These are phyloP conservation scores for Lithophane leautieri DNA, from an alignment of 2,888 invertebrate genomes.

Conservation along the genomic window DNA sequence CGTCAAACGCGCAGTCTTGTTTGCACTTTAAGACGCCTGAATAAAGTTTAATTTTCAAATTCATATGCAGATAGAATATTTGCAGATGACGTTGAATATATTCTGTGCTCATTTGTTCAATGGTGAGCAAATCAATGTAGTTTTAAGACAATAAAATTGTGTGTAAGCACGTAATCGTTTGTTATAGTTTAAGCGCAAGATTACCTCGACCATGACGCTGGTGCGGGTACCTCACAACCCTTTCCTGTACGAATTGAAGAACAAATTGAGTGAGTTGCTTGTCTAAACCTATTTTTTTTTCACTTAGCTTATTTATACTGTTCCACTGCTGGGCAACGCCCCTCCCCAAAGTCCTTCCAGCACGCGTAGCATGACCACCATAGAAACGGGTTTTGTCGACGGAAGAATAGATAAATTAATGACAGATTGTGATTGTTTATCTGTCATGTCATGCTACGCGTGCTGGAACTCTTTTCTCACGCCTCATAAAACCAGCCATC, in stretches of 20 bases:
- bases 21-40: not conserved
- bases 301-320: not conserved
- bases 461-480: not conserved
- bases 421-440: too few relatives aligned
- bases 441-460: too few relatives aligned
- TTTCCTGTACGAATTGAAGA: conserved; percentile 65
- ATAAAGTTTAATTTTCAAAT: not conserved
- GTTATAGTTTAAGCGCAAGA: conserved; percentile 40
- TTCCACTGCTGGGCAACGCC: not conserved
- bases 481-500: not conserved
- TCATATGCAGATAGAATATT: too few relatives aligned
- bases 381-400: too few relatives aligned
- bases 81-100: not conserved
- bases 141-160: not conserved
- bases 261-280: conserved; percentile 68
- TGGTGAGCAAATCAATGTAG: not conserved
- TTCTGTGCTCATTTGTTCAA: not conserved
- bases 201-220: rapidly evolving
- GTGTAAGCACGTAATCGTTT: not conserved
- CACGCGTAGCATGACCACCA: too few relatives aligned
- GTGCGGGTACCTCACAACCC: conserved; percentile 16
- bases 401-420: too few relatives aligned
- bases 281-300: not conserved
- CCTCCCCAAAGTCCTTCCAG: not conserved
- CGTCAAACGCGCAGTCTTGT: not conserved